Conservation (phyloP, 2,888 invertebrate species). For the Physocephala rufipes region DNA sequence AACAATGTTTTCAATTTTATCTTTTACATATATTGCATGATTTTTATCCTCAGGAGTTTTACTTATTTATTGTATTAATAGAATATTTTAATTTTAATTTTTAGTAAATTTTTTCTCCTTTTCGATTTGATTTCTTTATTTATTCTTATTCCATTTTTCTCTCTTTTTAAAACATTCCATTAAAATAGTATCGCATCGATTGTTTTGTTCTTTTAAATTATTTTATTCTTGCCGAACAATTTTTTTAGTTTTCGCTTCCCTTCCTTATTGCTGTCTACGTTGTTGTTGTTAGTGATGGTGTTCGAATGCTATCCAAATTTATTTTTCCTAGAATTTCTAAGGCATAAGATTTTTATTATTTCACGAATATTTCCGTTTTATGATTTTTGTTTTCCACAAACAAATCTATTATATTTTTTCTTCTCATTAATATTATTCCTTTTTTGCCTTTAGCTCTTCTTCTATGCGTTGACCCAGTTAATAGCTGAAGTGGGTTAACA, state of each 20-base stretch:
- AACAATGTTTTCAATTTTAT: too few species aligned
- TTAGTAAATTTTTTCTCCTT: neutral
- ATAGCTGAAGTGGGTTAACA: slow-evolving; percentile 33
- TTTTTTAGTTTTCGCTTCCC: neutral
- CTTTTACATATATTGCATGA: too few species aligned
- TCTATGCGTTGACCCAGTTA: slow-evolving; percentile 11
- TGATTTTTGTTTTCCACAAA: neutral
- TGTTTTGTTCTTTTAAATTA: slow-evolving; percentile 2
- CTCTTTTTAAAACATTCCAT: too few species aligned
- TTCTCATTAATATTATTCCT: neutral
- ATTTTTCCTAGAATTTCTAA: neutral
- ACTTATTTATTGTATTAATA: too few species aligned
- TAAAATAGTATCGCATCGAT: too few species aligned
- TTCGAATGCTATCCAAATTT: neutral
- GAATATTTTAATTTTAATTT: too few species aligned
- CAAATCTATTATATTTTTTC: neutral
- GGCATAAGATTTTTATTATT: too few species aligned
- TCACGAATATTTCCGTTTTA: neutral
- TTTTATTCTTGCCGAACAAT: neutral
- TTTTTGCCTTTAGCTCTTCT: neutral
- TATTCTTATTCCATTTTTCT: neutral
- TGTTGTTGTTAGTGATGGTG: neutral
- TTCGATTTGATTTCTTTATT: neutral
- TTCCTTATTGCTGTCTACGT: too few species aligned
- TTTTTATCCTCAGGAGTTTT: too few species aligned